Evolutionary conservation across 2,113 vertebrate species (phyloP).

Genomic region (Phocoena sinus): DNA sequence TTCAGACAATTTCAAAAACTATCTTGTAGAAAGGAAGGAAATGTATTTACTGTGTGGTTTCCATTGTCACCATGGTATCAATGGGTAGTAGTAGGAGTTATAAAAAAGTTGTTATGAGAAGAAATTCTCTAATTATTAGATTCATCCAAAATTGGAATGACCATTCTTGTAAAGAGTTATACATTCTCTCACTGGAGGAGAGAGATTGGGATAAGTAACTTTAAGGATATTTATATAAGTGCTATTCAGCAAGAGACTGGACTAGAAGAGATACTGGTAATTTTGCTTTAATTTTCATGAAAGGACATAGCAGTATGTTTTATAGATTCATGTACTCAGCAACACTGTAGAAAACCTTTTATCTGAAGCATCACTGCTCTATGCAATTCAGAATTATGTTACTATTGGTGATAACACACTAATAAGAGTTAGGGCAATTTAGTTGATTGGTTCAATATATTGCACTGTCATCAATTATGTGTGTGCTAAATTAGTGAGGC

Average conservation of each 20-base stretch:
- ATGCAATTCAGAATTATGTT: background rate
- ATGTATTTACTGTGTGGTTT: background rate
- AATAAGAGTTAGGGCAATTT: background rate
- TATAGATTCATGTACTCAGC: background rate
- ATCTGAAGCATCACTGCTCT: background rate
- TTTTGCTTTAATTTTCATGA: conserved; percentile 31
- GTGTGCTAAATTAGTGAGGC: background rate
- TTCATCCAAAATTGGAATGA: background rate
- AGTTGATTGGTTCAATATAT: background rate
- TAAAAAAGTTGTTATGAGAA: background rate
- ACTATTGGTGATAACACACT: background rate
- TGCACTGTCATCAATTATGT: background rate
- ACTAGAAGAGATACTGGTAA: background rate
- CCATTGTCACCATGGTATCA: background rate
- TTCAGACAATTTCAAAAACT: background rate
- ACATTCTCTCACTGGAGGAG: background rate
- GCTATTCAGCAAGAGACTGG: background rate
- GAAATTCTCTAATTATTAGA: background rate
- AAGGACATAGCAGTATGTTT: background rate
- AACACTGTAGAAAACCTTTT: background rate
- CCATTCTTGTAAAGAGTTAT: background rate
- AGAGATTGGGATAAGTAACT: background rate
- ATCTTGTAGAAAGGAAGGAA: background rate
- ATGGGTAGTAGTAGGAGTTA: background rate
- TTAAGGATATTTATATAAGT: background rate